A percentile compares a stretch with the other conserved stretches of the same genome.
Evolutionary conservation across 2,113 vertebrate species (phyloP).

Genomic region (Hemichromis elongatus): DNA sequence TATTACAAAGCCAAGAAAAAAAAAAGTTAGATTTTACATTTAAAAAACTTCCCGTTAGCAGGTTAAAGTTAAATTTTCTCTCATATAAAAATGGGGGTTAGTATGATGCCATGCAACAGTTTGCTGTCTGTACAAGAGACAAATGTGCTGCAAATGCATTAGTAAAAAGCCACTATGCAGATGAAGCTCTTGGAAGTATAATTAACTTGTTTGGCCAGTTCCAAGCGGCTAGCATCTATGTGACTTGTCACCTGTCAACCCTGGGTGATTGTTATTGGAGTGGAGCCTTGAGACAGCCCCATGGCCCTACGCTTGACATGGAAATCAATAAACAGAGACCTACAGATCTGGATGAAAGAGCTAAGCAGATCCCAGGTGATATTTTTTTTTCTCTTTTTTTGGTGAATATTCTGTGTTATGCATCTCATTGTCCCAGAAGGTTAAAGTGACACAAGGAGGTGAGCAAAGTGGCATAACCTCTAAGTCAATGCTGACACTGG

Average conservation of each 20-base stretch:
- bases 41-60: constrained; percentile 2
- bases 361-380: constrained; percentile 28
- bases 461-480: not conserved
- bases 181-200: constrained; percentile 54
- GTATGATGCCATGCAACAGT: constrained; percentile 8
- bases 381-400: constrained; percentile 10
- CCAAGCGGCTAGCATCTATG: constrained; percentile 37
- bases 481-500: not conserved
- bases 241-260: constrained; percentile 45
- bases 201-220: constrained; percentile 61
- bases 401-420: constrained; percentile 23
- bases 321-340: constrained; percentile 58
- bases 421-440: constrained; percentile 9
- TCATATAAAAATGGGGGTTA: not conserved
- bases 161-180: constrained; percentile 30
- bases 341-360: constrained; percentile 32
- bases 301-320: constrained; percentile 40
- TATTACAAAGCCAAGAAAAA: not conserved
- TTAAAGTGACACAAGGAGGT: constrained; percentile 25
- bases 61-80: not conserved
- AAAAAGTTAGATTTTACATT: not conserved
- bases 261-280: constrained; percentile 58
- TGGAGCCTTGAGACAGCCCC: constrained; percentile 40
- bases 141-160: not conserved
- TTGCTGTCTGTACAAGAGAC: not conserved